A percentile compares a stretch with the other conserved stretches of the same genome.
Conservation (phyloP, 2,797 vertebrate species). For the Myotis findleyi region DNA sequence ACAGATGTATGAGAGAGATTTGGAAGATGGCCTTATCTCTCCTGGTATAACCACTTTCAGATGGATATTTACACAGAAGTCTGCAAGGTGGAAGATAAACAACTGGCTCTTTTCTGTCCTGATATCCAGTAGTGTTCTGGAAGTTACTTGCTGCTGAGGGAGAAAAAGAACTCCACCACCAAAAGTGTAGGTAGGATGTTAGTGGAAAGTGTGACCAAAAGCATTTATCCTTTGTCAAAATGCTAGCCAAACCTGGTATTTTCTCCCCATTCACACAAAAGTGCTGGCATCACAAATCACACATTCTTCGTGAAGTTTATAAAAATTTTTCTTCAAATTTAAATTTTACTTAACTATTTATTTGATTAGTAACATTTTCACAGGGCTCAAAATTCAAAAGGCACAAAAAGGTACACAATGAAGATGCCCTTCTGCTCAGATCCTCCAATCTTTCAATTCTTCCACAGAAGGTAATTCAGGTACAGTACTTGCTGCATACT, state of each 20-base stretch:
- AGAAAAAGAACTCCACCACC: neutral
- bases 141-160: neutral
- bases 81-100: conserved; percentile 42
- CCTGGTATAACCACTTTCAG: conserved; percentile 10
- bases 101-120: conserved; percentile 37
- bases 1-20: conserved; percentile 16
- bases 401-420: neutral
- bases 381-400: conserved; percentile 26
- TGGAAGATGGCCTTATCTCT: conserved; percentile 46
- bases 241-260: neutral
- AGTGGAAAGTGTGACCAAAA: neutral
- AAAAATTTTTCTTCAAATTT: conserved; percentile 23
- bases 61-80: conserved; percentile 42
- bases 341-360: neutral
- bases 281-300: neutral
- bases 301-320: neutral
- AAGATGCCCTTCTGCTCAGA: neutral
- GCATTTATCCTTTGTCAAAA: conserved; percentile 23
- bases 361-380: conserved; percentile 9
- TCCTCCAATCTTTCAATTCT: neutral
- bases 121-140: neutral
- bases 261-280: neutral
- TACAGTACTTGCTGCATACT: neutral
- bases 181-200: neutral
- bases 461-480: neutral